Base-by-base conservation (phyloP, 2,888 invertebrate genomes). In the Cataglyphis rosenhaueri region DNA sequence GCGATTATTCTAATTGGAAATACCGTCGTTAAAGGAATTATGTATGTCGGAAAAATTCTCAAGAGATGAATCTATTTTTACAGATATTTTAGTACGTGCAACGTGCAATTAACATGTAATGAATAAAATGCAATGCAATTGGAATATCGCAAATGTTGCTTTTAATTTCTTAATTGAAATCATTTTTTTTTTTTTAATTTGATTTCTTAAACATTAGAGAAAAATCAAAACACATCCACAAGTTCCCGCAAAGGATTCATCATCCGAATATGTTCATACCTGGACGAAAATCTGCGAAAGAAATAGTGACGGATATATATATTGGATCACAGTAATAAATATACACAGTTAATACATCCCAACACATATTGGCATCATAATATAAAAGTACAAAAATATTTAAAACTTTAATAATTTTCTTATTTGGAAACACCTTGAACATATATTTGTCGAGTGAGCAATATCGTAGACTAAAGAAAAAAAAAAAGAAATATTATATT, bases 11-110 rank as follows among this genome's bases (percentile, higher is more conserved):
- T 57, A 57, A 25, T 71, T 57, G 57, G 25, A 15, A 71, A 57
- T 35, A 25, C 18, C 71, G 15, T 71, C 57, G 25, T 38, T 71
- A 71, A 18, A 15, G 18, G 18, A 55, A 57, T 55, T 71, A 29
- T 25, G 25, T 38, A 35, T 71, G 55, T 57, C 55, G 57, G 38
- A 71, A 38, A 57, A 71, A 38, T 71, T 71, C 71, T 38, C 57
- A 71, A 71, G 38, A 6, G 8, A 71, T 38, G 57, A 57, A 12
- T 0, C 38, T 57, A 12, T 44, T 12, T 44, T 44, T 6, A 10
- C 44, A 55, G 9, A 71, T 35, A 35, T 35, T 35, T 35, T 0
- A 38, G 21, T 35, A 38, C 10, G 57, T 25, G 25, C 38, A 71
- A 71, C 6, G 57, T 25, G 25, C 38, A 71, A 71, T 71, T 71